Conservation (phyloP, 1,140 invertebrate species). For the Zaprionus camerounensis region DNA sequence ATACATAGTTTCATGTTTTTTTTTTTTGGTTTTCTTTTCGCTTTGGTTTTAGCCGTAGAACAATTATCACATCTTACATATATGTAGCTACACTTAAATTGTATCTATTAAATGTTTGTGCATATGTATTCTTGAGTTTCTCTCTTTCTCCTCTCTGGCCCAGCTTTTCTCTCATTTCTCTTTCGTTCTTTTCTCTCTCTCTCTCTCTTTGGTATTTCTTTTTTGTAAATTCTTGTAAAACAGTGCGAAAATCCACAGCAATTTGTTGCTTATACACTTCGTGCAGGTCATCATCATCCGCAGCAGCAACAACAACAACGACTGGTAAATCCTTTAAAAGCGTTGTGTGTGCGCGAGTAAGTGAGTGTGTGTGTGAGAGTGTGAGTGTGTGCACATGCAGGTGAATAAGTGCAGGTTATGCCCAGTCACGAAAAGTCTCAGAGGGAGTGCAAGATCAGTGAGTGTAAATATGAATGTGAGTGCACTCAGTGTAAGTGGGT, state of each 20-base stretch:
- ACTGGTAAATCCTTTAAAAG: constrained; percentile 7
- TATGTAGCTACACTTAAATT: constrained; percentile 72
- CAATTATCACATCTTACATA: constrained; percentile 81
- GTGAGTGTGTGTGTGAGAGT: background rate
- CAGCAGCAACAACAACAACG: constrained; percentile 10
- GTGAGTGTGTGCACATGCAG: background rate
- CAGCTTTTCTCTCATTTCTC: no score
- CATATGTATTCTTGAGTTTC: constrained; percentile 64
- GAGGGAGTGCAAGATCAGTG: background rate
- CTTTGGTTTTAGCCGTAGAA: constrained; percentile 71
- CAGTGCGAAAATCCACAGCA: constrained; percentile 3
- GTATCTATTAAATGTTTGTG: constrained; percentile 77
- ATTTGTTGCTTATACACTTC: background rate
- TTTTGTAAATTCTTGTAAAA: constrained; percentile 43
- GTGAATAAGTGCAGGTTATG: constrained; percentile 5
- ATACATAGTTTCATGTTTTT: constrained; percentile 38
- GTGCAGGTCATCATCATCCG: constrained; percentile 10
- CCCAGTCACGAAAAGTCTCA: background rate
- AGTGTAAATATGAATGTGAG: background rate
- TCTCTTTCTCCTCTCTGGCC: background rate
- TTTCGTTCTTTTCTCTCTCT: background rate
- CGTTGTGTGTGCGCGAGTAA: background rate
- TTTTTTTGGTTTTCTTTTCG: constrained; percentile 22
- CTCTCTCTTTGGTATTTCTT: background rate
- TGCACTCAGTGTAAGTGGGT: background rate